Base-by-base conservation (phyloP, 2,113 vertebrate species). In the Ochotona curzoniae region DNA sequence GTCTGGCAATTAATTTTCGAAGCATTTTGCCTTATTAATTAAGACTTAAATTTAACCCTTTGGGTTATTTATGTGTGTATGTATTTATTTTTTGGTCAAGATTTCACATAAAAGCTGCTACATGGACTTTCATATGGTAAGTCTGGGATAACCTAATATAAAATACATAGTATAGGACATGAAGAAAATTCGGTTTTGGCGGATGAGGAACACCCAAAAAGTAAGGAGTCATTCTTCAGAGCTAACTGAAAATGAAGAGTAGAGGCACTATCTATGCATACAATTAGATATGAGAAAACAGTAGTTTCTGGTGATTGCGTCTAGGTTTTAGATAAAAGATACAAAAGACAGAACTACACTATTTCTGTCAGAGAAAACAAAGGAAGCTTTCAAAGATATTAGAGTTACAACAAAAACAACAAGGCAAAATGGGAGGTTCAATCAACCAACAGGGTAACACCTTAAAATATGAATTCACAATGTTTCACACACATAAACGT, bases 111-210 rank as follows among this genome's bases (percentile, higher is more conserved):
- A 91, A 87, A 86, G 12, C 11, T 44, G 63, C 35, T 49, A 5
- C 35, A 49, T 1, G 6, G n/a, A 49, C 93, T 75, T 90, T 88
- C 49, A 67, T 30, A 70, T 32, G 21, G 32, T 86, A 64, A 83
- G 38, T 87, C 14, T 85, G 18, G 15, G 51, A 92, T 38, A 10
- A 71, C 23, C 23, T 64, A 79, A 70, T 66, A 35, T 74, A 88
- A 91, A 94, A 86, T 17, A 83, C 3, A 49, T 60, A 82, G 38
- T 85, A 61, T 10, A 66, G 49, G 64, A 91, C 51, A 91, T 25
- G 21, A n/a, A 89, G n/a, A 79, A 83, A 93, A n/a, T 85, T 90
- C 74, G 88, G 23, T 94, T 87, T 44, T 21, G 30, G 63, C 12
- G 2, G 3, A 51, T 76, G 2, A 90, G 18, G 7, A 87, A 80